A percentile compares a stretch with the other conserved stretches of the same genome.
These are phyloP conservation scores for Erynnis tages DNA, from an alignment of 2,888 invertebrate species.

Conservation along the genomic window DNA sequence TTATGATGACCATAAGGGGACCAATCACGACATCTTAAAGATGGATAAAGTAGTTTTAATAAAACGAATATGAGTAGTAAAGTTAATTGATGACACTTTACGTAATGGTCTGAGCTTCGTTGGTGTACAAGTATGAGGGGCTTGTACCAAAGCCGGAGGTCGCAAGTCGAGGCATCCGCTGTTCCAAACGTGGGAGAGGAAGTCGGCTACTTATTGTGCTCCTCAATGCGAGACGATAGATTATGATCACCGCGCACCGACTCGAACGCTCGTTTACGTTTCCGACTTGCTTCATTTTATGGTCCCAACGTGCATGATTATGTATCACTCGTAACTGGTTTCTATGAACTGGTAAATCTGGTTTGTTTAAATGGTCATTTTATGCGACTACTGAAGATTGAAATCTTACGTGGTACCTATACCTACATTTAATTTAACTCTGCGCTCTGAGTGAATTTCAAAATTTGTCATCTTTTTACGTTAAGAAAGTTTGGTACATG, in stretches of 20 bases:
- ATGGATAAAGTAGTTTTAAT: neutral
- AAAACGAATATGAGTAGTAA: neutral
- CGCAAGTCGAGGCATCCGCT: slow-evolving; percentile 71
- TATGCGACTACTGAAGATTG: slow-evolving; percentile 22
- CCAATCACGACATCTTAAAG: too few relatives aligned
- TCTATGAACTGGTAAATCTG: slow-evolving; percentile 27
- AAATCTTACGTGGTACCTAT: slow-evolving; percentile 6
- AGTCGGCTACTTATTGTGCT: slow-evolving; percentile 77
- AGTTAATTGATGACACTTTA: slow-evolving; percentile 19
- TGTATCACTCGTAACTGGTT: slow-evolving; percentile 26
- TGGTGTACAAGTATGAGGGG: slow-evolving; percentile 30
- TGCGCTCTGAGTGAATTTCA: too few relatives aligned
- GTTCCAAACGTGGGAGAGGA: slow-evolving; percentile 77
- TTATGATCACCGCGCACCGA: slow-evolving; percentile 47
- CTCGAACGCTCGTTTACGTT: slow-evolving; percentile 44
- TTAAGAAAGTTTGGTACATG: too few relatives aligned
- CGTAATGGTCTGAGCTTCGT: slow-evolving; percentile 38
- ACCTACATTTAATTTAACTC: slow-evolving; percentile 4
- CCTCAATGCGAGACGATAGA: slow-evolving; percentile 76
- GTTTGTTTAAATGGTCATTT: slow-evolving; percentile 24
- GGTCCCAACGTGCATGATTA: slow-evolving; percentile 24
- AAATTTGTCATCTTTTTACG: too few relatives aligned
- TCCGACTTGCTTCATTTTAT: slow-evolving; percentile 28
- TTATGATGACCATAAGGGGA: too few relatives aligned
- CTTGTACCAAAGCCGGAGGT: slow-evolving; percentile 51